Conservation (phyloP, 2,888 invertebrate genomes). For the Aphodius sticticus region DNA sequence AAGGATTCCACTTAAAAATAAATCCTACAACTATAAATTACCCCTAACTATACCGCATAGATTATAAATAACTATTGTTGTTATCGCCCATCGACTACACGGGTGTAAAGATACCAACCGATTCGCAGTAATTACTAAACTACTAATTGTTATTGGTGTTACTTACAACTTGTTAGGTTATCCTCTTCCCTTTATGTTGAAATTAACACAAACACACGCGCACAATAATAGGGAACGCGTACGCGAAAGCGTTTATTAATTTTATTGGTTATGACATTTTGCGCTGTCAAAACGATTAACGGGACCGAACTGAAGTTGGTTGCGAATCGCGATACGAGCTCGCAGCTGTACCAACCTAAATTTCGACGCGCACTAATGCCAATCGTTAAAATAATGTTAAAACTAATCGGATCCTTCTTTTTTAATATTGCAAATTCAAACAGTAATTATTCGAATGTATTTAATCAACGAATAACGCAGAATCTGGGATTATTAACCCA, state of each 20-base stretch:
- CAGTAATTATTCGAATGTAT: too few relatives aligned
- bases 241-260: slow-evolving; percentile 9
- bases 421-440: too few relatives aligned
- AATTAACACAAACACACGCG: background rate
- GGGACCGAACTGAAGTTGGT: slow-evolving; percentile 29
- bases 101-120: background rate
- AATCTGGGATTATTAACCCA: too few relatives aligned
- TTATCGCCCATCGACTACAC: background rate
- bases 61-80: background rate
- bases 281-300: slow-evolving; percentile 33
- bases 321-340: background rate
- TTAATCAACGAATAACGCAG: too few relatives aligned
- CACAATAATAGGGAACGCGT: background rate
- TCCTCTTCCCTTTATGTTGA: background rate
- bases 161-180: background rate
- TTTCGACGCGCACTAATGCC: background rate
- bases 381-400: background rate
- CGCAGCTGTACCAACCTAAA: background rate
- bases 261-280: slow-evolving; percentile 28
- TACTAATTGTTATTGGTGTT: background rate
- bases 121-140: background rate
- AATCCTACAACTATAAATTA: background rate
- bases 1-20: background rate
- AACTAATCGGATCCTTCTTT: too few relatives aligned
- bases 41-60: background rate